Evolutionary conservation across 2,888 invertebrate species (phyloP), one percentile per base, ranked within the genome.

Genomic region (Disparrhopalites patrizii): DNA sequence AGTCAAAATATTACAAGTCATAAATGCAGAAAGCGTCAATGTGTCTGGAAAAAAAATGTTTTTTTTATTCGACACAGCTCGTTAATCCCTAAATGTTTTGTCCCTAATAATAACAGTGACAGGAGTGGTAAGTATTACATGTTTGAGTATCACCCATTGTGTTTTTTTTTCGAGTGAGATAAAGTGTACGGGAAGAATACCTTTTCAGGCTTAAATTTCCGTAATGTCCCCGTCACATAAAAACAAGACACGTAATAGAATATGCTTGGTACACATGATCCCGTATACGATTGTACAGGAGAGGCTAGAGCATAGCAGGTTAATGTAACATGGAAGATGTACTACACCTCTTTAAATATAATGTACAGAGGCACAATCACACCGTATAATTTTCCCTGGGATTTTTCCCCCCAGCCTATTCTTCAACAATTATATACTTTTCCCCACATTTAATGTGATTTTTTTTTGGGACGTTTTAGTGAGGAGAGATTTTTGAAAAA

Each of bases 121-220:
- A 36, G 36, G 7, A 10, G 36, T 36, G 8, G 15, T 36, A 36
- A 36, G 7, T 15, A 36, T 36, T 36, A n/a, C n/a, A n/a, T n/a
- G n/a, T n/a, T n/a, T n/a, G n/a, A n/a, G n/a, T 47, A 47, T 47
- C 47, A n/a, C 23, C 8, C 23, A 47, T 47, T 47, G 47, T 47
- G 47, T 20, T 36, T 36, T 7, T 7, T 36, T 36, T 36, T 7
- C 15, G 36, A 36, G 36, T 36, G 36, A 10, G 36, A 15, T 7
- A 36, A 15, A 36, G 36, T 10, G 36, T 10, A 15, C 7, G 15
- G 15, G 15, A 15, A 36, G 36, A 20, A 7, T 23, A n/a, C 20
- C 25, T 23, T 23, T n/a, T 20, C 20, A 47, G 18, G 23, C 7
- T 23, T 10, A 47, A 47, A 47, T 47, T 47, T 47, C 47, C 47